phyloP scores from a whole-genome alignment of 2,113 vertebrate genomes.

The Cebus imitator region DNA sequence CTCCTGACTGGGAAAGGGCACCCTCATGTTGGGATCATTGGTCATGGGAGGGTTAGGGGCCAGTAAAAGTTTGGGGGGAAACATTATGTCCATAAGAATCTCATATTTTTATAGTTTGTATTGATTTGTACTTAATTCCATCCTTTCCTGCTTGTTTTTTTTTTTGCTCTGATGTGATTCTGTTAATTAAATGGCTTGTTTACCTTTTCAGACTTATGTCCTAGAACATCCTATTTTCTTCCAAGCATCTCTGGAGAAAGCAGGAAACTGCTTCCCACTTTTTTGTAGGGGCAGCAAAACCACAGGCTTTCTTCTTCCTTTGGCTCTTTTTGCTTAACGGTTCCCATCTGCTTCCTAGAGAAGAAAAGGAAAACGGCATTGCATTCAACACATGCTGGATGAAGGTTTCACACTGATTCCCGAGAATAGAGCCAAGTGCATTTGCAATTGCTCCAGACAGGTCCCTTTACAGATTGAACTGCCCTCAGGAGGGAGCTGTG shows the following conservation, averaged over 20 bases:
- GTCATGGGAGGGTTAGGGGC: accelerated
- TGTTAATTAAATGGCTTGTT: constrained; percentile 12
- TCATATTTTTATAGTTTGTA: background rate
- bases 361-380: background rate
- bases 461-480: background rate
- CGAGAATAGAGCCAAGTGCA: background rate
- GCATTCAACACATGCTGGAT: background rate
- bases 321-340: background rate
- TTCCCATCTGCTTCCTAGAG: constrained; percentile 7
- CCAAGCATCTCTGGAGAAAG: background rate
- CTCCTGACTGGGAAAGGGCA: background rate
- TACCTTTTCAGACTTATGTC: constrained; percentile 2
- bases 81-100: background rate
- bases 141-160: background rate
- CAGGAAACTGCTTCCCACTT: background rate
- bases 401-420: background rate
- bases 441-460: background rate
- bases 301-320: background rate
- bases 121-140: background rate
- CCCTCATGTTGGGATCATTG: too few relatives aligned
- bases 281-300: background rate
- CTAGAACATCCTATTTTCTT: constrained; percentile 50
- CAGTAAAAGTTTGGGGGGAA: background rate
- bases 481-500: background rate
- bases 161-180: background rate